Evolutionary conservation across 2,113 vertebrate species (phyloP).

Genomic region (Corythoichthys intestinalis): DNA sequence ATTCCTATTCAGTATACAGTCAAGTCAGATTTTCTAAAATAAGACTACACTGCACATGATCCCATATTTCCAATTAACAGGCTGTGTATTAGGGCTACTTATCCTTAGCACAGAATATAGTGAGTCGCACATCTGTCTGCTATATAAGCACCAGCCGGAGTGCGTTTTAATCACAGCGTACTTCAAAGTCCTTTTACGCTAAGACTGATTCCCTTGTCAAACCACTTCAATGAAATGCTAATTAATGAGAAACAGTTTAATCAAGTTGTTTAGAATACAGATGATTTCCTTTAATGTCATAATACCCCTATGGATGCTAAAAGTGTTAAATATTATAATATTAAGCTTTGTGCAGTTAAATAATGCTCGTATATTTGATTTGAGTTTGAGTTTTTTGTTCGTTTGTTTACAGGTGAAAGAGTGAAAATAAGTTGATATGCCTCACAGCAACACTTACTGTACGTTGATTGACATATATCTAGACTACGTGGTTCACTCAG

Average conservation of each 20-base stretch:
- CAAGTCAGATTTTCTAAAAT: background rate
- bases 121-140: conserved; percentile 20
- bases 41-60: background rate
- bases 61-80: background rate
- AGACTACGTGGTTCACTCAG: too few relatives aligned
- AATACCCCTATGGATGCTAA: background rate
- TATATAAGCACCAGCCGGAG: conserved; percentile 43
- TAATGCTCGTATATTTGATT: background rate
- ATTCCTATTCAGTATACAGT: background rate
- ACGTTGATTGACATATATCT: too few relatives aligned
- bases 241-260: conserved; percentile 53
- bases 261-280: conserved; percentile 30
- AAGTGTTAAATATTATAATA: conserved; percentile 2
- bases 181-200: conserved; percentile 61
- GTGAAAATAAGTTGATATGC: too few relatives aligned
- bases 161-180: conserved; percentile 62
- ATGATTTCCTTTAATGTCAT: background rate
- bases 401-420: too few relatives aligned
- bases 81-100: background rate
- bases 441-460: too few relatives aligned
- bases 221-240: conserved; percentile 52
- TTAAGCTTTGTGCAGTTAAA: background rate
- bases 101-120: conserved; percentile 5
- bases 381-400: too few relatives aligned
- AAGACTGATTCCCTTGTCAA: conserved; percentile 54